Evolutionary conservation across 2,113 vertebrate species (phyloP), one percentile per base, ranked within the genome.

Genomic region (Labrus mixtus): DNA sequence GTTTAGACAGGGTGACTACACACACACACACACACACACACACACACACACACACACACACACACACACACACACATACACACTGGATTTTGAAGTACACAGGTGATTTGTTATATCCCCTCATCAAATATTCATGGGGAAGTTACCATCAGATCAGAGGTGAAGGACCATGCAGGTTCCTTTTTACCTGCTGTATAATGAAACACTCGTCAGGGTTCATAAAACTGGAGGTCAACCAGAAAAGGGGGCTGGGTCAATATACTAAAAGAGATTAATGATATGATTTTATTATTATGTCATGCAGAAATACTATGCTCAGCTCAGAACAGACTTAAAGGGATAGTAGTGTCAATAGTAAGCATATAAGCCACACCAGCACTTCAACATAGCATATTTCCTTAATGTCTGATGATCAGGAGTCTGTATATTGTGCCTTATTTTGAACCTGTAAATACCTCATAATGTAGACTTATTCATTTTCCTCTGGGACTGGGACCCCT

Each of bases 21-120:
- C 65, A 81, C 73, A 68, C 70, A 68, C 59, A 70, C 71, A 64
- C 51, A 78, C 51, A 60, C 60, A 66, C n/a, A 54, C 72, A 69
- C 57, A 73, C 46, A 68, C 57, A 76, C 50, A 66, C 6, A 68
- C 56, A 73, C 45, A 68, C 62, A 76, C 50, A 66, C 6, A n/a
- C 8, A 54, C 63, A 80, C 72, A 67, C 68, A 66, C 56, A 68
- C 78, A 61, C 48, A 69, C 48, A 59, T 45, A 65, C 11, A 41
- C 39, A 41, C 39, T 41, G 39, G 29, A 33, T 7, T 17, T 7
- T 13, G 33, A 10, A 23, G 20, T 23, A 58, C 57, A 55, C 48
- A 65, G 39, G 13, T 57, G 69, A 81, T 70, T 69, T 65, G 68
- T 60, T 39, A 50, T 64, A n/a, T 69, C 20, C 48, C 39, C 58